Evolutionary conservation across 1,140 invertebrate genomes (phyloP), one percentile per base, ranked within the genome.

Genomic region (Plectrocnemia conspersa): DNA sequence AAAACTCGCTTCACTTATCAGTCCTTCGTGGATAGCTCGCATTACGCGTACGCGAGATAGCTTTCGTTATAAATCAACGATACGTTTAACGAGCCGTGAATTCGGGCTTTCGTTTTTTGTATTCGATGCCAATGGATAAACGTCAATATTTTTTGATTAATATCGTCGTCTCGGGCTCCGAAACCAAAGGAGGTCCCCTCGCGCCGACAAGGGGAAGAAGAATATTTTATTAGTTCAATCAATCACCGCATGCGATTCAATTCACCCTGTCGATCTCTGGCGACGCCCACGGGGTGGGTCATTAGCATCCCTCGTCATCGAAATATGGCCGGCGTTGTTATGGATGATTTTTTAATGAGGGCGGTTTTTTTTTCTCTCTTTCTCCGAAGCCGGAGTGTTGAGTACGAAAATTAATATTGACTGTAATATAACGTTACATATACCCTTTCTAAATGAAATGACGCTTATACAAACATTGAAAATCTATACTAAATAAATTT

Each of bases 11-110:
- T n/a, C n/a, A n/a, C n/a, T n/a, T n/a, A n/a, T n/a, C n/a, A n/a
- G n/a, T n/a, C n/a, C n/a, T n/a, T n/a, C n/a, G n/a, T n/a, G n/a
- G n/a, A n/a, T n/a, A n/a, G n/a, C n/a, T n/a, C n/a, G n/a, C n/a
- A n/a, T n/a, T n/a, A n/a, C n/a, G 7, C 16, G 27, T 29, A 48
- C 46, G 21, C 33, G 32, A 18, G 24, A 48, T 50, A 19, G 47
- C 47, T 45, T 45, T 48, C 40, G 57, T 47, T 44, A 59, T 59
- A 59, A 59, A 59, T 59, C 57, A 59, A 22, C 52, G 52, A 54
- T 59, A 35, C 41, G 47, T 11, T 22, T 59, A 59, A 59, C 57
- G 57, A 59, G 57, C 47, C 57, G 52, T 50, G 52, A 59, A 45
- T 52, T 46, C 40, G 13, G 5, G 21, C 45, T 50, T 35, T 35